These are phyloP conservation scores for Ptilodon capucinus DNA, from an alignment of 2,888 invertebrate species.

Conservation along the genomic window DNA sequence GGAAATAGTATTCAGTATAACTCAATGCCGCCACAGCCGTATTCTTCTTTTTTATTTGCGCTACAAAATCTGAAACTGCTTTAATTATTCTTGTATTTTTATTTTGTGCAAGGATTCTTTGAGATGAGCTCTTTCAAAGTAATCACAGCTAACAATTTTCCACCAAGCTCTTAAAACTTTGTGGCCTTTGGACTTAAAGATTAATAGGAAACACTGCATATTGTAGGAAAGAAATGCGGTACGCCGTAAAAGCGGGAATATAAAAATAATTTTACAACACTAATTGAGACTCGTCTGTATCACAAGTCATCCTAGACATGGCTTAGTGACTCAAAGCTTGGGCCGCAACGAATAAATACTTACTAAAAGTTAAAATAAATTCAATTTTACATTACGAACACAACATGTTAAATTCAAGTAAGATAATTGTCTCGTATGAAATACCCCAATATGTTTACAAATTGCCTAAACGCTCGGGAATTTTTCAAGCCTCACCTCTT, in stretches of 20 bases:
- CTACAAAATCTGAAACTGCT: conserved; percentile 11
- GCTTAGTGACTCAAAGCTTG: neutral
- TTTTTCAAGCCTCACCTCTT: conserved; percentile 14
- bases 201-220: conserved; percentile 25
- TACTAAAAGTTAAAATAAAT: neutral
- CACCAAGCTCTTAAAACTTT: conserved; percentile 23
- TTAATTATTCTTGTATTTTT: conserved; percentile 26
- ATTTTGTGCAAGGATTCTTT: conserved; percentile 12
- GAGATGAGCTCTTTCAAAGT: conserved; percentile 15
- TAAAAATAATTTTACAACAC: neutral
- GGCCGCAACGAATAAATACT: neutral
- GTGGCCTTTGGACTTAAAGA: conserved; percentile 9
- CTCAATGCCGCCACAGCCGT: neutral
- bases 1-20: neutral
- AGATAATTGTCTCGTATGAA: conserved; percentile 28
- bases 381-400: conserved; percentile 3
- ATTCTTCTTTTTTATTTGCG: neutral
- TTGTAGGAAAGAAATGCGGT: conserved; percentile 1
- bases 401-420: conserved; percentile 4
- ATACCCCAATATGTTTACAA: conserved; percentile 28
- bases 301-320: neutral
- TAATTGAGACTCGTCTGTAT: neutral
- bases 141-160: conserved; percentile 26
- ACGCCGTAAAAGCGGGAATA: neutral
- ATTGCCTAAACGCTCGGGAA: conserved; percentile 18